Base-by-base conservation (phyloP, 2,797 vertebrate species). In the Leucoraja ocellata region DNA sequence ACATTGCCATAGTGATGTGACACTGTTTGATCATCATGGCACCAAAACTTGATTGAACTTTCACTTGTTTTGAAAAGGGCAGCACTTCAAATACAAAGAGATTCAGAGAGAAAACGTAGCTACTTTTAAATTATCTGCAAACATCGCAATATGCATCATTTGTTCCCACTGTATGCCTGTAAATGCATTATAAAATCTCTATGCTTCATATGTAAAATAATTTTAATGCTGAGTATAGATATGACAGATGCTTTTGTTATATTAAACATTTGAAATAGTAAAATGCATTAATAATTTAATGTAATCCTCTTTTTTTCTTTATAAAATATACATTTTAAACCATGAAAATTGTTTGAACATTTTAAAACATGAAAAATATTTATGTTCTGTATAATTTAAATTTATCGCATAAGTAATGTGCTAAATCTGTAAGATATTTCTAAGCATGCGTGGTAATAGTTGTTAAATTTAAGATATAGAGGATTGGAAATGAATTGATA, bases 31-130 rank as follows among this genome's bases (percentile, higher is more conserved):
- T 98, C 97, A 97, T 97, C 95, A 97, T 97, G 96, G 97, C 97
- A 96, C 96, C 95, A 97, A 97, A 97, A 97, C 97, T 97, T 96
- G 95, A 96, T 96, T 97, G 97, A 97, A 98, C 97, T 98, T 98
- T 97, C 97, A 97, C 98, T 98, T 98, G 97, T 98, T 99, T 98
- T 97, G 97, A 98, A 98, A 97, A 97, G 97, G 96, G 96, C 96
- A 96, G 95, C 93, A 95, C 95, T 96, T 95, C 94, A 95, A 96
- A 96, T 95, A 95, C 95, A 96, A 96, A 86, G 1, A 92, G 54
- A 96, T 93, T 94, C 65, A 93, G 74, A 95, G 94, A 95, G 92
- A 92, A 94, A 93, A 94, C 94, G 96, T 95, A 94, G 95, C 94
- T 94, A 94, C 94, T 94, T 95, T 88, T 61, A 77, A 93, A 93